Conservation (phyloP, 2,888 invertebrate genomes). For the Ecdyonurus torrentis region DNA sequence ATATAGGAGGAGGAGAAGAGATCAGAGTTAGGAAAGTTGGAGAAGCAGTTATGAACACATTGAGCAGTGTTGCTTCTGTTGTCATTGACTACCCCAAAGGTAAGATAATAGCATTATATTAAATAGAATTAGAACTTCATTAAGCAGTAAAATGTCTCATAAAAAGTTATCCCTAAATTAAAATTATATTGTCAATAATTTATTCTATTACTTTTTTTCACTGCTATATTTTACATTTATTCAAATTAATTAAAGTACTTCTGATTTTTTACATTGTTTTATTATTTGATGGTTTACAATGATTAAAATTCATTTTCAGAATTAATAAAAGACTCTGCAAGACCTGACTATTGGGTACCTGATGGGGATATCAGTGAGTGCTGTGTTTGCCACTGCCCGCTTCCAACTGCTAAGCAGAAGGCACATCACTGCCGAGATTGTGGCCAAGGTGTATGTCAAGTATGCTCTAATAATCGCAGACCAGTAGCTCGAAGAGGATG, state of each 20-base stretch:
- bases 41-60: conserved; percentile 53
- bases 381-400: conserved; percentile 37
- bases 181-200: too few relatives aligned
- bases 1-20: conserved; percentile 19
- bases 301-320: conserved; percentile 23
- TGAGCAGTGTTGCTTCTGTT: conserved; percentile 51
- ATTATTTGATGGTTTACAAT: background rate
- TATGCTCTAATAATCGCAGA: conserved; percentile 25
- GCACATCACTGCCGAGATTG: conserved; percentile 53
- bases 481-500: conserved; percentile 29
- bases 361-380: conserved; percentile 52
- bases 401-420: background rate
- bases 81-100: conserved; percentile 58
- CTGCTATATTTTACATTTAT: conserved; percentile 7
- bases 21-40: conserved; percentile 43
- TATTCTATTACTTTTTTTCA: background rate
- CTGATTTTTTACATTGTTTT: background rate
- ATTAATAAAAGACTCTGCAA: conserved; percentile 53
- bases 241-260: conserved; percentile 3
- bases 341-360: conserved; percentile 66
- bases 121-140: too few relatives aligned
- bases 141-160: too few relatives aligned
- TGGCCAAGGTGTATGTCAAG: conserved; percentile 50
- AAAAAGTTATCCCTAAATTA: too few relatives aligned
- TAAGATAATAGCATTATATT: conserved; percentile 25